Conservation (phyloP, 2,888 invertebrate species). For the Patella ulyssiponensis region DNA sequence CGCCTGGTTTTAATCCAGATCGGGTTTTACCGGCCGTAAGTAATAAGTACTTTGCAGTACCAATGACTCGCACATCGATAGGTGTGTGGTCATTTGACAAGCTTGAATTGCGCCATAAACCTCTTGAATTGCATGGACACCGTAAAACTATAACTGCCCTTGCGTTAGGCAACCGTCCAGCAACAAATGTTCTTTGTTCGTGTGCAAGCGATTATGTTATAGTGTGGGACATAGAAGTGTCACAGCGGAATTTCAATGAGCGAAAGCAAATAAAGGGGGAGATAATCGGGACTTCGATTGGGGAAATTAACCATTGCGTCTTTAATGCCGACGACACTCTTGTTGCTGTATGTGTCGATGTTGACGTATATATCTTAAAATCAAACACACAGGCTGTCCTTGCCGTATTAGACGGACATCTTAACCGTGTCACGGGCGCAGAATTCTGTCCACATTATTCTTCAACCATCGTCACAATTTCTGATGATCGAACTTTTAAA, state of each 20-base stretch:
- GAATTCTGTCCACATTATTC: conserved; percentile 68
- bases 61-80: conserved; percentile 52
- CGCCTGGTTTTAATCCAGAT: conserved; percentile 32
- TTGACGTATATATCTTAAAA: conserved; percentile 58
- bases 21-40: conserved; percentile 40
- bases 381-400: conserved; percentile 43
- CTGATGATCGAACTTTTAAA: conserved; percentile 69
- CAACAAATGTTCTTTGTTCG: conserved; percentile 58
- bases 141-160: conserved; percentile 55
- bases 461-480: conserved; percentile 64
- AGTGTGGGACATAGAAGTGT: conserved; percentile 65
- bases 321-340: conserved; percentile 58
- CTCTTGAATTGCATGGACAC: conserved; percentile 63
- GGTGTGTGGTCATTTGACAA: conserved; percentile 59
- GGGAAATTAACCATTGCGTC: conserved; percentile 51
- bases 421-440: conserved; percentile 57
- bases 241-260: conserved; percentile 44
- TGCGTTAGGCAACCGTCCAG: conserved; percentile 47
- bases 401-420: conserved; percentile 64
- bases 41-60: conserved; percentile 59
- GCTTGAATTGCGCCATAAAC: conserved; percentile 53
- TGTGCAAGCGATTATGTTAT: conserved; percentile 67
- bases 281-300: conserved; percentile 56
- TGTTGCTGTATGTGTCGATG: conserved; percentile 62
- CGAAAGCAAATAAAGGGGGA: conserved; percentile 54